These are phyloP conservation scores for Colletes gigas DNA, from an alignment of 1,140 invertebrate genomes.

Conservation along the genomic window DNA sequence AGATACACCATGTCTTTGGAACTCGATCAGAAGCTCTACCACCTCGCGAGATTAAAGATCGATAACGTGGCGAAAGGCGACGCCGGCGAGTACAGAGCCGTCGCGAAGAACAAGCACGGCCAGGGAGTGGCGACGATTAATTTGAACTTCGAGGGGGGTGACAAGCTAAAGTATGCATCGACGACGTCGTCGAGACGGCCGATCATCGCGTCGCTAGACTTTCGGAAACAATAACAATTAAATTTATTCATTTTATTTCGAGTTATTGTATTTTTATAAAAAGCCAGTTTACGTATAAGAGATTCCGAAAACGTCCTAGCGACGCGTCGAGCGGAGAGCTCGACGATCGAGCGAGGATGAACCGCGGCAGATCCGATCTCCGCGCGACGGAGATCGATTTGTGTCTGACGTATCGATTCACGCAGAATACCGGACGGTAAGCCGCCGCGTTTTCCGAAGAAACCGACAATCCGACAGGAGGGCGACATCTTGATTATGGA, in stretches of 20 bases:
- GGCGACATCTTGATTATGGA: conserved; percentile 97
- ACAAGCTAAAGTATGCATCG: conserved; percentile 90
- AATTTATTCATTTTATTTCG: too few relatives aligned
- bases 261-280: too few relatives aligned
- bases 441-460: conserved; percentile 97
- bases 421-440: conserved; percentile 95
- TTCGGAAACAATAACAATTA: too few relatives aligned
- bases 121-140: conserved; percentile 97
- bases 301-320: background rate
- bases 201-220: conserved; percentile 30
- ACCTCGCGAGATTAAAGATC: conserved; percentile 93
- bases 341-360: background rate
- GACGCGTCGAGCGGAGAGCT: conserved; percentile 1
- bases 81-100: conserved; percentile 95
- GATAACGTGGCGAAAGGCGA: conserved; percentile 91
- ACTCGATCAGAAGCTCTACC: conserved; percentile 93
- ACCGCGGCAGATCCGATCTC: conserved; percentile 11
- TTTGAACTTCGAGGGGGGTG: conserved; percentile 95
- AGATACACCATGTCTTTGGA: conserved; percentile 90
- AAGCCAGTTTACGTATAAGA: background rate
- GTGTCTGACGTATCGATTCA: conserved; percentile 59
- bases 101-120: conserved; percentile 95
- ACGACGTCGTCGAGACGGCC: background rate
- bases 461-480: conserved; percentile 97
- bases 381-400: background rate